These are phyloP conservation scores for Chaetops frenatus DNA, from an alignment of 2,113 vertebrate species.

Conservation along the genomic window DNA sequence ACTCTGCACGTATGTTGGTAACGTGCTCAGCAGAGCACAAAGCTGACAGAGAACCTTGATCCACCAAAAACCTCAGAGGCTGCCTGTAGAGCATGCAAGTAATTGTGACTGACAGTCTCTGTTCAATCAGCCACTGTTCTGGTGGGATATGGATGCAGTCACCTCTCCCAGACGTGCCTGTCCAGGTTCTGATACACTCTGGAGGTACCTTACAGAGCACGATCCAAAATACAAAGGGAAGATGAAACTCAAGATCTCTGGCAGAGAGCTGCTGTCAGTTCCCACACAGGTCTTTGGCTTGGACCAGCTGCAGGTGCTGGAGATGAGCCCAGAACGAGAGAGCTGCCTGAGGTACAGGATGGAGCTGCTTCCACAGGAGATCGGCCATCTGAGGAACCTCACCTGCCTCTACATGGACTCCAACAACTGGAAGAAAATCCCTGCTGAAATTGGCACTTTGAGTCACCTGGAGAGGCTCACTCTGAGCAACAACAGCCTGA, in stretches of 20 bases:
- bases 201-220: conserved; percentile 15
- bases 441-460: conserved; percentile 33
- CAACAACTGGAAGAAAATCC: conserved; percentile 53
- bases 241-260: conserved; percentile 53
- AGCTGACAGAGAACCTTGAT: neutral
- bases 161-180: neutral
- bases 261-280: conserved; percentile 12
- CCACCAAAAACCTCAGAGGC: neutral
- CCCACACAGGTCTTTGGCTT: conserved; percentile 18
- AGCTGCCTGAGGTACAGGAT: conserved; percentile 45
- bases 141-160: neutral
- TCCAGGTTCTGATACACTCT: neutral
- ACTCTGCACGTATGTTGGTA: neutral
- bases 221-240: neutral
- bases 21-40: neutral
- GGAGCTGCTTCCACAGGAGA: conserved; percentile 36
- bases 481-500: conserved; percentile 60
- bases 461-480: conserved; percentile 42
- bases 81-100: neutral
- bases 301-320: conserved; percentile 49
- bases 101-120: accelerated
- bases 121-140: neutral
- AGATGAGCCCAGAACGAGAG: conserved; percentile 60
- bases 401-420: conserved; percentile 52
- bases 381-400: conserved; percentile 19